Evolutionary conservation across 2,113 vertebrate species (phyloP).

Genomic region (Bufo bufo): DNA sequence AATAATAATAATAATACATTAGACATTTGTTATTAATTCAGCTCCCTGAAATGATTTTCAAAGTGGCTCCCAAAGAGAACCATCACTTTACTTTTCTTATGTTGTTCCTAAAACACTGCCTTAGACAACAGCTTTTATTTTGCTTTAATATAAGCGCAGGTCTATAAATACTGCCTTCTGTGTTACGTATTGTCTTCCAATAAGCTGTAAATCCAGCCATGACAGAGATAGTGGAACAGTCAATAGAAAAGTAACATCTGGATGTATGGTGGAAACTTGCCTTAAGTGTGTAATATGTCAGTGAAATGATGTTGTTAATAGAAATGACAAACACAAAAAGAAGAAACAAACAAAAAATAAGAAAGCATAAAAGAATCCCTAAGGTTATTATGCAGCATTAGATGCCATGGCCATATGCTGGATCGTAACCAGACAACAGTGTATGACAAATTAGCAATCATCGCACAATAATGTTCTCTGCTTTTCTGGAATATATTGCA

Average conservation of each 20-base stretch:
- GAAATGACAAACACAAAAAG: conserved; percentile 32
- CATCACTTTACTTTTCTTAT: not conserved
- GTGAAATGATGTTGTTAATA: conserved; percentile 33
- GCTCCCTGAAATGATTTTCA: not conserved
- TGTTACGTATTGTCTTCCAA: conserved; percentile 5
- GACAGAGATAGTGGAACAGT: conserved; percentile 5
- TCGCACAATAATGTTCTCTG: conserved; percentile 17
- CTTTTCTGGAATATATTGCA: conserved; percentile 9
- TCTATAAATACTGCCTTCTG: conserved; percentile 21
- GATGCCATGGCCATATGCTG: conserved; percentile 38
- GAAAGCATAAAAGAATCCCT: conserved; percentile 7
- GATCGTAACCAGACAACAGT: conserved; percentile 32
- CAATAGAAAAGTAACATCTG: conserved; percentile 31
- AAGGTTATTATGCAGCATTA: conserved; percentile 6
- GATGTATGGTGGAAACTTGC: conserved; percentile 14
- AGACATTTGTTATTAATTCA: not conserved
- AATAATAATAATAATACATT: not conserved
- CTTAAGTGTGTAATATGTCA: conserved; percentile 44
- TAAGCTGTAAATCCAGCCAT: not conserved
- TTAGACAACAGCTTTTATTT: not conserved
- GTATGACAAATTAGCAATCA: conserved; percentile 43
- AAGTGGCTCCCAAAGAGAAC: not conserved
- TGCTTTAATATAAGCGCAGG: not conserved
- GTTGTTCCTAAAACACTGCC: not conserved
- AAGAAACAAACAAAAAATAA: conserved; percentile 11